Evolutionary conservation across 1,140 invertebrate genomes (phyloP).

Genomic region (Ericerus pela): DNA sequence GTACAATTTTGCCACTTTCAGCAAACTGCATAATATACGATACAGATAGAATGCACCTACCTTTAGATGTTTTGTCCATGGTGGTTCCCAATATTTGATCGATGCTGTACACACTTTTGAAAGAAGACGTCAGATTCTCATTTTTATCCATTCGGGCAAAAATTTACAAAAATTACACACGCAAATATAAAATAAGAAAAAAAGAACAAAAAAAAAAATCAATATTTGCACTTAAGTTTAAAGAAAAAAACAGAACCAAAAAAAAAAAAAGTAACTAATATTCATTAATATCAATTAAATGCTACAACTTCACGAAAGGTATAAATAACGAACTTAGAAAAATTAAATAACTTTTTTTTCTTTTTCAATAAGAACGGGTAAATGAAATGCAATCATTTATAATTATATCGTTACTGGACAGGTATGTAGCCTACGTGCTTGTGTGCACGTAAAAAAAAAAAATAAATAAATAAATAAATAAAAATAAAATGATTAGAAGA

Average conservation of each 20-base stretch:
- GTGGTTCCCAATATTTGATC: conserved; percentile 20
- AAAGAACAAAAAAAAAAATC: no score
- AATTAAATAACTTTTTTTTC: no score
- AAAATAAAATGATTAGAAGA: not conserved
- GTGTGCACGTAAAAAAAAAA: not conserved
- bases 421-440: not conserved
- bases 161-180: not conserved
- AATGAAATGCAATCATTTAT: no score
- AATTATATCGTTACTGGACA: no score
- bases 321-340: no score
- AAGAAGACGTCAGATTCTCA: conserved; percentile 2
- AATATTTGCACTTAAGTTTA: no score
- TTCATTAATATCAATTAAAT: no score
- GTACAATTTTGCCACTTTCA: not conserved
- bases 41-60: not conserved
- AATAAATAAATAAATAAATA: conserved; percentile 2
- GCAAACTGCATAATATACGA: not conserved
- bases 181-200: no score
- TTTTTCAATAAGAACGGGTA: no score
- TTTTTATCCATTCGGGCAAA: conserved; percentile 2
- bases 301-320: no score
- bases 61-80: not conserved
- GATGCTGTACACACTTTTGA: conserved; percentile 19
- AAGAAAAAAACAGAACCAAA: no score
- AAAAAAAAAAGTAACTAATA: no score